Conservation (phyloP, 2,888 invertebrate species). For the Coenonympha arcania region DNA sequence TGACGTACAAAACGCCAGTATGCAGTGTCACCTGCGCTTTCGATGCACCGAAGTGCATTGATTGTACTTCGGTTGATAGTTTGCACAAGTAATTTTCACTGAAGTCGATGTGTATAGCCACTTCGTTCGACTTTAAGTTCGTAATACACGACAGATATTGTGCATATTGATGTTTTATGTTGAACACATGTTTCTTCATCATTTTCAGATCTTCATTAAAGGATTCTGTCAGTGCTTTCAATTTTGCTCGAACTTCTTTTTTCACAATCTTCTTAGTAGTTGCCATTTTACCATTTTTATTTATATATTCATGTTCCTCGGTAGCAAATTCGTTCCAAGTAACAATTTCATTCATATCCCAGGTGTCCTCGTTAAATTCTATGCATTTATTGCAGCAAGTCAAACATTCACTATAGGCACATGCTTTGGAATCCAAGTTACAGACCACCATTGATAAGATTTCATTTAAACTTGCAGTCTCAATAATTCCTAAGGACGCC, state of each 20-base stretch:
- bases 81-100: constrained; percentile 7
- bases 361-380: background rate
- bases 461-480: background rate
- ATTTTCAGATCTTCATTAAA: too few species aligned
- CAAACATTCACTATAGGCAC: background rate
- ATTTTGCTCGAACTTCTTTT: too few species aligned
- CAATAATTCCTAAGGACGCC: too few species aligned
- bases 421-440: background rate
- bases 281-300: too few species aligned
- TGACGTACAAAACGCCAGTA: background rate
- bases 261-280: too few species aligned
- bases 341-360: background rate
- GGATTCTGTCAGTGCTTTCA: too few species aligned
- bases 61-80: background rate
- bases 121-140: background rate
- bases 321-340: background rate
- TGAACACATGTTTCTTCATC: too few species aligned
- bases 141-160: too few species aligned
- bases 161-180: too few species aligned
- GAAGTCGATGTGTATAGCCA: constrained; percentile 1
- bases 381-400: background rate
- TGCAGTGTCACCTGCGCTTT: background rate
- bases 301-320: too few species aligned
- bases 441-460: background rate
- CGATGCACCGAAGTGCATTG: constrained; percentile 5